Evolutionary conservation across 2,797 vertebrate genomes (phyloP), one percentile per base, ranked within the genome.

Genomic region (Etheostoma nigrum): DNA sequence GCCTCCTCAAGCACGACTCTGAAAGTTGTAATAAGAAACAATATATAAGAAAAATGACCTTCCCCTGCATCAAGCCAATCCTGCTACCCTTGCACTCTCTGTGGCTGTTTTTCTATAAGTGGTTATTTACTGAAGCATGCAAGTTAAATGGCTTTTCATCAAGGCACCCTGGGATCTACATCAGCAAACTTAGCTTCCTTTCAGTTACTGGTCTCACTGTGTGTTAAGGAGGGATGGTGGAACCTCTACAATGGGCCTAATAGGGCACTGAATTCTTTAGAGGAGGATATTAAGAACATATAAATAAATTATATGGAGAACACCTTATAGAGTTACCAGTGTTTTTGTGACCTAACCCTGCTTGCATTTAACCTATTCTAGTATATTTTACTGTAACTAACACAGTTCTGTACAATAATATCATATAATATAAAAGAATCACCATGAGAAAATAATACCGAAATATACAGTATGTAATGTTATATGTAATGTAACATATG

Each of bases 81-180:
- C 85, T 89, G 88, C 87, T 82, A 40, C 67, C 79, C 80, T 83
- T 91, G 88, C 90, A 85, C 82, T 91, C 81, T 88, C 68, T 0
- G 12, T 66, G 49, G 73, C 60, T 67, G 57, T 68, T 67, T 77
- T 76, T 76, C 66, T 70, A 19, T 13, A 69, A 86, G 81, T 79
- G 75, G 86, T 88, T 91, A 84, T 92, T 91, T 92, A 92, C 87
- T 78, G 88, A 88, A 78, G 92, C 91, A 52, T 76, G 59, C 79
- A 88, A 92, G 92, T 93, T 91, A 91, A 93, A 93, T 91, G 92
- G 82, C 87, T 93, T 93, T 92, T 93, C 90, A 91, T 90, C 70
- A 90, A 86, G 81, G 86, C 91, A 82, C 90, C 92, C 87, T 88
- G 91, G 92, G 93, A 92, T 93, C 90, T 91, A 90, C 90, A 92